A percentile compares a stretch with the other conserved stretches of the same genome.
Evolutionary conservation across 2,888 invertebrate genomes (phyloP).

Genomic region (Xestia ashworthii): DNA sequence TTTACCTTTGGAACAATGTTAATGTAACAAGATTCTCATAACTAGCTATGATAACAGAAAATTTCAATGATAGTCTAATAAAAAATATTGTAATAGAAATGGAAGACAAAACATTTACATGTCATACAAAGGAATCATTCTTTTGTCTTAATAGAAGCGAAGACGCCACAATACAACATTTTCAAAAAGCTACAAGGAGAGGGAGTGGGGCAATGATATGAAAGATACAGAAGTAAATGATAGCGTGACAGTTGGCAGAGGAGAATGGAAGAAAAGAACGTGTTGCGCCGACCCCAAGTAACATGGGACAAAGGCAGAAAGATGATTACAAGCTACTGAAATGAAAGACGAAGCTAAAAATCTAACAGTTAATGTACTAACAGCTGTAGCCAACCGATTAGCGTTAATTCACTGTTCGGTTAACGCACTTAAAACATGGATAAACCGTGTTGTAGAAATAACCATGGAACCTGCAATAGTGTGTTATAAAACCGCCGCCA

Average conservation of each 20-base stretch:
- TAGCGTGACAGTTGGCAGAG: no score
- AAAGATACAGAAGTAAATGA: no score
- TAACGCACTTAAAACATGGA: conserved; percentile 29
- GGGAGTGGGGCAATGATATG: no score
- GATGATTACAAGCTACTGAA: neutral
- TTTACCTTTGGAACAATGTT: conserved; percentile 8
- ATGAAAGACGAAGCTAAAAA: neutral
- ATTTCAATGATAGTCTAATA: conserved; percentile 11
- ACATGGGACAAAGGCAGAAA: no score
- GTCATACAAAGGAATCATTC: no score
- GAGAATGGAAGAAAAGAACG: no score
- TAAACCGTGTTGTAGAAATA: conserved; percentile 36
- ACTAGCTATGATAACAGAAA: neutral
- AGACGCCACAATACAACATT: neutral
- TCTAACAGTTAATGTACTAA: neutral
- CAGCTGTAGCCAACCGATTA: conserved; percentile 10
- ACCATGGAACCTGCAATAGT: conserved; percentile 11
- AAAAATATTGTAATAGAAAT: conserved; percentile 1
- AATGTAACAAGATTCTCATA: neutral
- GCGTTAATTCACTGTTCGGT: conserved; percentile 17
- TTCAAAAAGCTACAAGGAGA: neutral
- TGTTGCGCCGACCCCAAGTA: no score
- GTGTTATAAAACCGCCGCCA: conserved; percentile 22
- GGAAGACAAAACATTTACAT: neutral
- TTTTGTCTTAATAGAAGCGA: neutral